phyloP scores from a whole-genome alignment of 2,888 invertebrate species.

The Drosophila longiperda region DNA sequence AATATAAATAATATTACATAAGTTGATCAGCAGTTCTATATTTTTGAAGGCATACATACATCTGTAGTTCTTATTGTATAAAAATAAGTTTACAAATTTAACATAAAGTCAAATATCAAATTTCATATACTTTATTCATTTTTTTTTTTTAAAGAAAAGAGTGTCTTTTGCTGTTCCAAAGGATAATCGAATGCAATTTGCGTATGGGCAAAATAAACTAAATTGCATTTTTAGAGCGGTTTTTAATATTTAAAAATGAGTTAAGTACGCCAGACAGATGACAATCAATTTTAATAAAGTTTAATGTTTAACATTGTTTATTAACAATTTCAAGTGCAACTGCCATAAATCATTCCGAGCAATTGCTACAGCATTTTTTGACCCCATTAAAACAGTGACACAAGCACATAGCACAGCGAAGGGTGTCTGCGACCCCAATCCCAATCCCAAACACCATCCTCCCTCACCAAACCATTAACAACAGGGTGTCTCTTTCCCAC shows the following conservation, averaged over 20 bases:
- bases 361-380: slow-evolving; percentile 40
- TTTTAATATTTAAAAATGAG: slow-evolving; percentile 42
- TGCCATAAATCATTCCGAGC: slow-evolving; percentile 52
- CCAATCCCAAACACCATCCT: not conserved
- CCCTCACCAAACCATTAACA: not conserved
- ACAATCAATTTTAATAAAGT: slow-evolving; percentile 60
- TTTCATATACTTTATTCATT: too few relatives aligned
- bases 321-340: slow-evolving; percentile 45
- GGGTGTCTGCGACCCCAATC: slow-evolving; percentile 19
- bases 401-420: slow-evolving; percentile 12
- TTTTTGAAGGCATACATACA: not conserved
- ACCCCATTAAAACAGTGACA: slow-evolving; percentile 65
- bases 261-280: slow-evolving; percentile 20
- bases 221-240: slow-evolving; percentile 34
- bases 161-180: slow-evolving; percentile 36
- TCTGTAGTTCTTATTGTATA: not conserved
- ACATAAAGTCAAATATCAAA: not conserved
- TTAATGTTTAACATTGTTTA: slow-evolving; percentile 33
- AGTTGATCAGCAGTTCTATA: not conserved
- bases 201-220: slow-evolving; percentile 27
- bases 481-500: not conserved
- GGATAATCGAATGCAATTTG: slow-evolving; percentile 47
- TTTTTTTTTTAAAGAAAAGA: slow-evolving; percentile 8
- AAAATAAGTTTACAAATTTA: not conserved
- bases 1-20: too few relatives aligned